A percentile compares a stretch with the other conserved stretches of the same genome.
These are phyloP conservation scores for Pectinophora gossypiella DNA, from an alignment of 1,140 invertebrate species.

Conservation along the genomic window DNA sequence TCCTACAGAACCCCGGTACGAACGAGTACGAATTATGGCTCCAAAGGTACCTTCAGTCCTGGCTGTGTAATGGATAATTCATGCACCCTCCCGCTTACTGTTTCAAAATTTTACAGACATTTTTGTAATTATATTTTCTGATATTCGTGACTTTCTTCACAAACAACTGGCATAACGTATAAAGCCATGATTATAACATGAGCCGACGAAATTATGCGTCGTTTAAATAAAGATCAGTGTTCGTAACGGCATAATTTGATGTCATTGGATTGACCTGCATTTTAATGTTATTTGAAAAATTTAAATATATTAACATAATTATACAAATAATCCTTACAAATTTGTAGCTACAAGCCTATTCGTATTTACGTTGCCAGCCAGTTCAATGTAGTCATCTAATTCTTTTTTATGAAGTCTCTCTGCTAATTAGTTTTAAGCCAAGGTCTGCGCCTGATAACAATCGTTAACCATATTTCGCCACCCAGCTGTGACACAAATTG, in stretches of 20 bases:
- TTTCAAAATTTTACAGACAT: conserved; percentile 58
- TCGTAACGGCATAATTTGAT: neutral
- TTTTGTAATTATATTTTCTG: conserved; percentile 61
- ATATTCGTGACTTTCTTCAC: conserved; percentile 42
- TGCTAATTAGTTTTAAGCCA: neutral
- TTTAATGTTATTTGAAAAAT: neutral
- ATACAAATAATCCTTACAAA: too few species aligned
- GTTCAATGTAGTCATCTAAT: too few species aligned
- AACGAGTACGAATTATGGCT: conserved; percentile 63
- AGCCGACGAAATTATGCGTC: too few species aligned
- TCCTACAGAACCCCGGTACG: conserved; percentile 53
- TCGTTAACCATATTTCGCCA: conserved; percentile 5
- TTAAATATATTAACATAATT: neutral
- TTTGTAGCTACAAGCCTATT: too few species aligned
- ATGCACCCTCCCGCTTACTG: conserved; percentile 52
- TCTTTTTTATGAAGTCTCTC: too few species aligned
- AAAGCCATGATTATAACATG: neutral
- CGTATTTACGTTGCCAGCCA: too few species aligned
- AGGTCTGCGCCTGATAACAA: neutral
- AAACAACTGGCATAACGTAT: too few species aligned
- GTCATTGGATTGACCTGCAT: neutral
- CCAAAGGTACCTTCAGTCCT: conserved; percentile 55
- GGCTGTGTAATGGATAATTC: conserved; percentile 67
- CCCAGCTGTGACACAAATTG: conserved; percentile 16
- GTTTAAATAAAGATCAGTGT: neutral